Conservation (phyloP, 2,797 vertebrate genomes). For the Xenentodon cancila region DNA sequence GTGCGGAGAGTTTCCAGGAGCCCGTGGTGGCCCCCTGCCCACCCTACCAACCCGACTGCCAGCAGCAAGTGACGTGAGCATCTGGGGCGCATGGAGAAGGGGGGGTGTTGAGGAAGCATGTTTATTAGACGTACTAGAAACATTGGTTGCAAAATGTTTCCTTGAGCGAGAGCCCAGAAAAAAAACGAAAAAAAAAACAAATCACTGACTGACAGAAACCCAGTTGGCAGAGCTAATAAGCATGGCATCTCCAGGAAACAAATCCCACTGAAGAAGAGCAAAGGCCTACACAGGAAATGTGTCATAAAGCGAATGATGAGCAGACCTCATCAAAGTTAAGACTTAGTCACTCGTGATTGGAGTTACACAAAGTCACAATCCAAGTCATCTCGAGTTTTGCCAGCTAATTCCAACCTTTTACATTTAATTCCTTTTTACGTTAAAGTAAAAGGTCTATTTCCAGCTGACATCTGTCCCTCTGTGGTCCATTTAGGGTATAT, state of each 20-base stretch:
- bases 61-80: conserved; percentile 90
- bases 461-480: no score
- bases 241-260: conserved; percentile 3
- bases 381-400: background rate
- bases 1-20: conserved; percentile 89
- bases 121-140: conserved; percentile 37
- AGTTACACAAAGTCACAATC: conserved; percentile 4
- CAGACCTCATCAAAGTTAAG: background rate
- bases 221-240: conserved; percentile 14
- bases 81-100: conserved; percentile 20
- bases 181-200: conserved; percentile 1
- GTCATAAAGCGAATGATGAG: no score
- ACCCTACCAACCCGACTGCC: conserved; percentile 86
- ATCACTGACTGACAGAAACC: conserved; percentile 13
- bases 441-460: no score
- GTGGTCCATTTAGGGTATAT: background rate
- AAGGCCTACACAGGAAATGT: conserved; percentile 10
- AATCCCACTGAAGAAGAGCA: conserved; percentile 11
- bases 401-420: background rate
- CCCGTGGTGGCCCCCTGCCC: conserved; percentile 87
- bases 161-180: conserved; percentile 20
- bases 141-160: conserved; percentile 39
- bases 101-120: conserved; percentile 46
- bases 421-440: background rate
- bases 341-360: background rate